Base-by-base conservation (phyloP, 1,140 invertebrate genomes). In the Musca vetustissima region DNA sequence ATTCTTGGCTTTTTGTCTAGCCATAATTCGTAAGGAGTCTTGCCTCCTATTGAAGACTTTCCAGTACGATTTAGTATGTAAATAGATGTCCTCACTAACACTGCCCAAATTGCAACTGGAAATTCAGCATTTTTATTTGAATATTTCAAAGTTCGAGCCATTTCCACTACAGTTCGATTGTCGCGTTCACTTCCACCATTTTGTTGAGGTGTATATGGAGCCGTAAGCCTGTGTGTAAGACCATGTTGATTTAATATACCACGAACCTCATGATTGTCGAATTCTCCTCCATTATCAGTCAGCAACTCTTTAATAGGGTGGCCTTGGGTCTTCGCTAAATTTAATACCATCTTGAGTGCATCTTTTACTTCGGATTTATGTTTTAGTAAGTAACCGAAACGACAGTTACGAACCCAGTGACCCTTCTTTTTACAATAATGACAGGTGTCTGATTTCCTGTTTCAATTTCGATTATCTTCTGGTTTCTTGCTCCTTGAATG, bases 111-210 rank as follows among this genome's bases (percentile, higher is more conserved):
- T 19, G 69, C 67, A 22, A 67, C 52, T 43, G 73, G 49, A 69
- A 64, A 64, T 64, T 69, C 49, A 70, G 47, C 66, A 22, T 57
- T 25, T 57, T 21, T 43, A 36, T 78, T 76, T 14, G 77, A 77
- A 70, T 82, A 74, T 66, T 77, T 80, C 22, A 80, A 73, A 14
- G 75, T 74, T 73, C 77, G 76, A 7, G 78, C 77, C 69, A 75
- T 75, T 71, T 83, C 79, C 17, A 83, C 73, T 4, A 83, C 71
- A 15, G 79, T 83, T 13, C 77, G 70, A 64, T 78, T 82, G 65
- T 82, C 78, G 28, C 76, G 66, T 69, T 83, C 77, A 52, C 69
- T 75, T 36, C 64, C 65, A 1, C 75, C 77, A 73, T 82, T 83
- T 68, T 83, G 79, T 61, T 82, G 69, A 17, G 76, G 79, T n/a